A percentile compares a stretch with the other conserved stretches of the same genome.
Conservation (phyloP, 2,797 vertebrate species). For the Leucoraja ocellata region DNA sequence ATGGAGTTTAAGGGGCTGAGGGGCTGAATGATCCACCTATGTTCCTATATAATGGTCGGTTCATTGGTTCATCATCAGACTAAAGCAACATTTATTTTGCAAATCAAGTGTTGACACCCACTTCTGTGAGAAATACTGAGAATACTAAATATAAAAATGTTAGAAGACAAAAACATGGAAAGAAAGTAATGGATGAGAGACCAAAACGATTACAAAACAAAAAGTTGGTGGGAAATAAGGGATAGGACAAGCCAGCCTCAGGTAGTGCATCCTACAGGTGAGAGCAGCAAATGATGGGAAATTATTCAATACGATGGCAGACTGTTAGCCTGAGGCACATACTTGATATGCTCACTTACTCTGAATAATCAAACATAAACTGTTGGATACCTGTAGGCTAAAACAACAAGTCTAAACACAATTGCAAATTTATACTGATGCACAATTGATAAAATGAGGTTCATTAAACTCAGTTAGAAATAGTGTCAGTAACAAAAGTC, state of each 20-base stretch:
- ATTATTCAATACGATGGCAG: not conserved
- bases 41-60: not conserved
- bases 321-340: conserved; percentile 13
- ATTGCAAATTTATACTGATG: not conserved
- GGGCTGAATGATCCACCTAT: not conserved
- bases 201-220: not conserved
- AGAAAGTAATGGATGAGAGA: not conserved
- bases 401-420: not conserved
- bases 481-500: not conserved
- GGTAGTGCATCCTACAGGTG: not conserved
- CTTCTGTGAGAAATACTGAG: no score
- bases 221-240: not conserved
- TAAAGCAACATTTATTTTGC: not conserved
- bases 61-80: not conserved
- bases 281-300: conserved; percentile 11
- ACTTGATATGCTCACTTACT: not conserved
- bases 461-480: conserved; percentile 2
- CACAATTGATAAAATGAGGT: not conserved
- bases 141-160: not conserved
- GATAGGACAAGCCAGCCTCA: not conserved
- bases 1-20: not conserved
- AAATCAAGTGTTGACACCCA: not conserved
- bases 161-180: not conserved
- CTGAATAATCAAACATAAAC: conserved; percentile 25
- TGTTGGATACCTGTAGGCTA: not conserved